Evolutionary conservation across 2,113 vertebrate genomes (phyloP).

Genomic region (Leptocoma aspasia): DNA sequence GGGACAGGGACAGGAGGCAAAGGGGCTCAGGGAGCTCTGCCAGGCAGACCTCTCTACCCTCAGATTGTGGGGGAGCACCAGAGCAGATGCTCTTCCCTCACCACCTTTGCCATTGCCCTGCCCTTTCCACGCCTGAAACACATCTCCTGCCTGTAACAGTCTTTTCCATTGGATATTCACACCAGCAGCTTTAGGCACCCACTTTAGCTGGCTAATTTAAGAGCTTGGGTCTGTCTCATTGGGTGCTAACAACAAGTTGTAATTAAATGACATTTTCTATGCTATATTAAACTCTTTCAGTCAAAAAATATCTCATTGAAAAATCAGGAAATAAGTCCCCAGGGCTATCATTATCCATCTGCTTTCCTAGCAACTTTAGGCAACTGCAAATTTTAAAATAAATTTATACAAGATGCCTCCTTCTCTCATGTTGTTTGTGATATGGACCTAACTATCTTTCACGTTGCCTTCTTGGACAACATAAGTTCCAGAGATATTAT

Average conservation of each 20-base stretch:
- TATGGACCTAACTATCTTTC: not conserved
- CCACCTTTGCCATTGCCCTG: not conserved
- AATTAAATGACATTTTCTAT: conserved; percentile 42
- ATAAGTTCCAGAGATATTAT: not conserved
- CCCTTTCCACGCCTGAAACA: not conserved
- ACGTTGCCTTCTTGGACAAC: not conserved
- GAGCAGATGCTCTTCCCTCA: not conserved
- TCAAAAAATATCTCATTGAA: conserved; percentile 49
- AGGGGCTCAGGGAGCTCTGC: not conserved
- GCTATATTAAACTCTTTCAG: conserved; percentile 52
- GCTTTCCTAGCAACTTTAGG: conserved; percentile 7
- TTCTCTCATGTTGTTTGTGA: not conserved
- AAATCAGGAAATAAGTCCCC: conserved; percentile 44
- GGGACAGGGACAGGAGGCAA: not conserved
- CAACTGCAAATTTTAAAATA: conserved; percentile 2
- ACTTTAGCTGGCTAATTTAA: conserved; percentile 33
- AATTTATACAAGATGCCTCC: not conserved
- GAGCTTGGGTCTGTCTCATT: not conserved
- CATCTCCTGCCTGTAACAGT: not conserved
- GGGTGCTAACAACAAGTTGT: conserved; percentile 7
- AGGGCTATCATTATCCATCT: conserved; percentile 57
- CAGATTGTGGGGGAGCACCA: accelerated
- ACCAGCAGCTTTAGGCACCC: not conserved
- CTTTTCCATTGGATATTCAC: not conserved
- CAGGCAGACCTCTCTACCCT: not conserved